Conservation (phyloP, 2,888 invertebrate species). For the Gryllus longicercus region DNA sequence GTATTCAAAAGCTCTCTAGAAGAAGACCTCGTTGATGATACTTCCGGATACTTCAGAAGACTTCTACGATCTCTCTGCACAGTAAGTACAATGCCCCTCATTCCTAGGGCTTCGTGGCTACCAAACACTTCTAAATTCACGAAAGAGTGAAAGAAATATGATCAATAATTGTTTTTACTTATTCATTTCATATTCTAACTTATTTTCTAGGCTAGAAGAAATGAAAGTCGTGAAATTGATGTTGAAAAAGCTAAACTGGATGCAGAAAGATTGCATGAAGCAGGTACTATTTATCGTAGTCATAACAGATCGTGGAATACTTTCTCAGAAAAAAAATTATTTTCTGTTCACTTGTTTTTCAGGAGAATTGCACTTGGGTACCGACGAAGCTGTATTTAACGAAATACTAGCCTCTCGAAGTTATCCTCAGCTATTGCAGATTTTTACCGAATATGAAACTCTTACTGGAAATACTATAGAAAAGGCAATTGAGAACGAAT, state of each 20-base stretch:
- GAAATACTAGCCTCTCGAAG: neutral
- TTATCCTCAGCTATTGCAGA: neutral
- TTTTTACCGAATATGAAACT: neutral
- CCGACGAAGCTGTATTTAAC: neutral
- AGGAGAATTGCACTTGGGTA: neutral
- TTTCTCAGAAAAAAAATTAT: no score
- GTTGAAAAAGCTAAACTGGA: neutral
- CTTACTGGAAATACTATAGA: neutral
- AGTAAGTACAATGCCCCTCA: no score
- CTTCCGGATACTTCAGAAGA: no score
- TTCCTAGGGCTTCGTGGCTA: no score
- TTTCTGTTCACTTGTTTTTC: neutral
- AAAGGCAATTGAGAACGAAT: neutral
- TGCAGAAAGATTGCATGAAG: neutral
- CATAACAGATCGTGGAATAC: neutral
- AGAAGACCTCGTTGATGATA: no score
- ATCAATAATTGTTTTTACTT: no score
- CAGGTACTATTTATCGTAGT: neutral
- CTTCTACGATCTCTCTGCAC: no score
- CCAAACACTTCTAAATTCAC: no score
- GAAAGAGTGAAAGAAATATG: no score
- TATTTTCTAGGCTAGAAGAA: neutral
- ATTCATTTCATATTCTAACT: no score
- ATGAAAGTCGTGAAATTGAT: neutral
- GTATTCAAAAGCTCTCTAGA: no score